Evolutionary conservation across 2,113 vertebrate species (phyloP).

Genomic region (Apus apus): DNA sequence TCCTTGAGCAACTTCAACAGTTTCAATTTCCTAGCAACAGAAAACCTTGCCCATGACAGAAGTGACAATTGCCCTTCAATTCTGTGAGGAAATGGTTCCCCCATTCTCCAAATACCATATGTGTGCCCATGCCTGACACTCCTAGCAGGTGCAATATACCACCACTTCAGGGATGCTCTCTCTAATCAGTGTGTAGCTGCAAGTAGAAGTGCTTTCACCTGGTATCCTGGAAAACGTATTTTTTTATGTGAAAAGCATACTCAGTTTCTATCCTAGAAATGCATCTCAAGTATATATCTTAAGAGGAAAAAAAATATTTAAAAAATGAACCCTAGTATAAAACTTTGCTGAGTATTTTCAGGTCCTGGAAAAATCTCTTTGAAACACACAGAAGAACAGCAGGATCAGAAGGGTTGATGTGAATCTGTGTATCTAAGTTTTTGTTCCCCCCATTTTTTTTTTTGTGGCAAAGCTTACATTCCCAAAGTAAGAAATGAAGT

Average conservation of each 20-base stretch:
- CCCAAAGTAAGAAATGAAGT: background rate
- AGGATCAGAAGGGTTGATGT: background rate
- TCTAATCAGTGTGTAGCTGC: background rate
- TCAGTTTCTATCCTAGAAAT: background rate
- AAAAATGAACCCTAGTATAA: background rate
- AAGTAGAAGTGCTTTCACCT: background rate
- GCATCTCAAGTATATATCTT: background rate
- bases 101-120: background rate
- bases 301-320: background rate
- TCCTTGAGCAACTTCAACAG: background rate
- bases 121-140: background rate
- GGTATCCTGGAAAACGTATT: background rate
- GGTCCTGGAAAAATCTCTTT: background rate
- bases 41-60: background rate
- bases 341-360: background rate
- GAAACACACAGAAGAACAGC: background rate
- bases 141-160: background rate
- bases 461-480: background rate
- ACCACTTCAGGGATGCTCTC: background rate
- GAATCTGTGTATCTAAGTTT: background rate
- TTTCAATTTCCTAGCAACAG: background rate
- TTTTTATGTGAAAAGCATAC: fast-evolving
- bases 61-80: background rate
- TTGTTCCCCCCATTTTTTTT: fast-evolving
- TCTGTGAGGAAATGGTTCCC: background rate